These are phyloP conservation scores for Oasisia sp. DNA, from an alignment of 2,888 invertebrate genomes.

Conservation along the genomic window DNA sequence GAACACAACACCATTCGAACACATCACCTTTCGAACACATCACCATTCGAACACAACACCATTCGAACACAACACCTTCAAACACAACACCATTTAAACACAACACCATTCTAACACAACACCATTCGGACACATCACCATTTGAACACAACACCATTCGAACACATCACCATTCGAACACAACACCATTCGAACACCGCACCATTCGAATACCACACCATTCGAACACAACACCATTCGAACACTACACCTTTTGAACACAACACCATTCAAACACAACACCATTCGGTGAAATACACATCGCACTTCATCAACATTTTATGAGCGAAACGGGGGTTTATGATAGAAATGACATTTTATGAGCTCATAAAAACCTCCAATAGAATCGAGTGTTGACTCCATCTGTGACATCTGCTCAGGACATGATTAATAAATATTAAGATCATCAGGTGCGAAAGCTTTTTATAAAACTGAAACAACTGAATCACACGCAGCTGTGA, in stretches of 20 bases:
- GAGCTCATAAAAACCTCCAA: neutral
- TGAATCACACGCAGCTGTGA: neutral
- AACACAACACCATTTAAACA: no score
- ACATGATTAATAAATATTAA: neutral
- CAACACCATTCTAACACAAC: no score
- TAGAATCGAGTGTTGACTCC: neutral
- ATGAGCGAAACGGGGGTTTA: neutral
- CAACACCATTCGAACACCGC: no score
- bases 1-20: no score
- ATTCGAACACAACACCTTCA: no score
- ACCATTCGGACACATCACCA: no score
- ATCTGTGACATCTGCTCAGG: neutral
- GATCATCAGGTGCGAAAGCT: neutral
- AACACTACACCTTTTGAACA: neutral
- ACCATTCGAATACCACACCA: no score
- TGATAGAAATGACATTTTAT: constrained; percentile 17
- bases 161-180: no score
- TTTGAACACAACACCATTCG: no score
- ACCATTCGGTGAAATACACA: neutral
- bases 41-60: no score
- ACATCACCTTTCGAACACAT: no score
- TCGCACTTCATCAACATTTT: neutral
- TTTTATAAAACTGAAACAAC: neutral
- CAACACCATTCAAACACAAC: neutral
- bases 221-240: no score